Base-by-base conservation (phyloP, 2,113 vertebrate genomes). In the Rhynchopsitta pachyrhyncha region DNA sequence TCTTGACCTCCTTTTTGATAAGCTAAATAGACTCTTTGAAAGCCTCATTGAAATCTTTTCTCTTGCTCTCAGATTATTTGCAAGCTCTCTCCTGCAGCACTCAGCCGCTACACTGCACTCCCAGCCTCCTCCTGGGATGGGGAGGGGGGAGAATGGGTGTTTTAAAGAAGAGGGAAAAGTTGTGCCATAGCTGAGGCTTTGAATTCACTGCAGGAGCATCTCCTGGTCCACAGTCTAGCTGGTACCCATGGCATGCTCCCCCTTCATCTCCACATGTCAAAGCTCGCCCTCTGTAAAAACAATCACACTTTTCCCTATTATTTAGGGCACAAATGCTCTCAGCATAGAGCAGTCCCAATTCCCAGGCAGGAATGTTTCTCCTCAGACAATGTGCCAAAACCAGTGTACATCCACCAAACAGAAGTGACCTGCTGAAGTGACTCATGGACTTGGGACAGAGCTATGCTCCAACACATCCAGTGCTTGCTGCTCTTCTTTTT, bases 1-100 rank as follows among this genome's bases (percentile, higher is more conserved):
- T 92, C 96, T 89, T 96, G 91, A 96, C 94, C 95, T 89, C 86
- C 81, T 91, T 96, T 93, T 81, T 89, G 93, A 96, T 96, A 95
- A 96, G 81, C 93, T 89, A 94, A 96, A 93, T 87, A 94, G 95
- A 59, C 88, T 91, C 82, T 96, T 96, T 95, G 78, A 93, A 95
- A 87, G 70, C 84, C 91, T 94, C 1, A 9, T 39, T 76, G 83
- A 76, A 86, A 17, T 90, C 60, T 92, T 79, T 95, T 87, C 96
- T 92, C 84, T 88, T 69, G 70, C 82, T 95, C 75, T 91, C 49
- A 85, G 89, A 92, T 96, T 90, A 91, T 90, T 92, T 92, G 74
- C 91, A 68, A 80, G 75, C 85, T 85, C 77, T 79, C 31, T 91
- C 52, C 73, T 64, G 77, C 88, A 89, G 76, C 4, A 4, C 83